A percentile compares a stretch with the other conserved stretches of the same genome.
These are phyloP conservation scores for Platerodrilus igneus DNA, from an alignment of 2,888 invertebrate genomes.

Conservation along the genomic window DNA sequence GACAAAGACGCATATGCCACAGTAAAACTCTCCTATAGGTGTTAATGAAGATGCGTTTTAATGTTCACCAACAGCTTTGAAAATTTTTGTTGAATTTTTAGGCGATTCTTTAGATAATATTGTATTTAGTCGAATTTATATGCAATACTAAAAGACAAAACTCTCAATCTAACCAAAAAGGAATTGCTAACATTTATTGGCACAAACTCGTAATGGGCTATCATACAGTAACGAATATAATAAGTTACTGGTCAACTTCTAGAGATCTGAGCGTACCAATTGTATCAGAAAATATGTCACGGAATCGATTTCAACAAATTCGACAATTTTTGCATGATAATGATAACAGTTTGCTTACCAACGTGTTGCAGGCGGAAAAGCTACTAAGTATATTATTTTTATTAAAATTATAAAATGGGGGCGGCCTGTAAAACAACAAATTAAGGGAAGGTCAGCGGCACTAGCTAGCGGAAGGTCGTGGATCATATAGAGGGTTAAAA, in stretches of 20 bases:
- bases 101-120: not conserved
- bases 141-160: not conserved
- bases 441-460: too few relatives aligned
- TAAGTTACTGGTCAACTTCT: not conserved
- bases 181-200: not conserved
- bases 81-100: too few relatives aligned
- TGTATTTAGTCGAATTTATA: not conserved
- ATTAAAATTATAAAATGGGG: too few relatives aligned
- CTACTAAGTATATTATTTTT: too few relatives aligned
- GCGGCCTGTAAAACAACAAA: too few relatives aligned
- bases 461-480: too few relatives aligned
- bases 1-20: too few relatives aligned
- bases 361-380: too few relatives aligned
- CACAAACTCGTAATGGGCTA: conserved; percentile 5
- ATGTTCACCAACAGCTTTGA: too few relatives aligned
- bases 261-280: conserved; percentile 13
- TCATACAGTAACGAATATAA: conserved; percentile 3
- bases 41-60: too few relatives aligned
- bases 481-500: too few relatives aligned
- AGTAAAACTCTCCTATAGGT: too few relatives aligned
- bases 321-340: conserved; percentile 20
- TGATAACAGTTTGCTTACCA: conserved; percentile 17
- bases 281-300: conserved; percentile 16
- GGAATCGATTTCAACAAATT: conserved; percentile 20
- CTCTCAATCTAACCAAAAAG: not conserved